Evolutionary conservation across 2,797 vertebrate species (phyloP), one percentile per base, ranked within the genome.

Genomic region (Vireo griseus): DNA sequence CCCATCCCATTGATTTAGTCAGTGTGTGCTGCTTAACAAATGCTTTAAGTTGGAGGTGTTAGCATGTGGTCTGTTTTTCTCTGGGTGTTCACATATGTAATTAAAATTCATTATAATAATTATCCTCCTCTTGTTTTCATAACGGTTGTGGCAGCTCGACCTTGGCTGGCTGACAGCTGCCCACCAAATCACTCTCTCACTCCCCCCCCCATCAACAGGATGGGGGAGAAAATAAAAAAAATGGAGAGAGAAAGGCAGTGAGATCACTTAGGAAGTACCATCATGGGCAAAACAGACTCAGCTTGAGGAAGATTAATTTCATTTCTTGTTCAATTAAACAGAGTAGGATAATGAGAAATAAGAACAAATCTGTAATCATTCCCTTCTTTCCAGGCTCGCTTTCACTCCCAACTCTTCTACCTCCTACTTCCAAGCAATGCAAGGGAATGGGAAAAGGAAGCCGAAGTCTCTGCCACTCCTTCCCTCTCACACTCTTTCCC

Each of bases 1-100:
- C 39, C n/a, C 63, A 45, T 71, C 44, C 86, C 67, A 87, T 65
- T 93, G 76, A 95, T 86, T 92, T 90, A 89, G 94, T 86, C 74
- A 89, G 51, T 78, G 68, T 92, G 28, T 78, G 48, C 67, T 90
- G 68, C 81, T 77, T 90, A 95, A 78, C 19, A 92, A 95, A 94
- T 79, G 65, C 47, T 91, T 92, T 72, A 72, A 47, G 8, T 31
- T 76, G 40, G 44, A 90, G 58, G 24, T 51, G 84, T 86, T 94
- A 92, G 22, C 67, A 63, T 50, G 31, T 79, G 82, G 45, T 31
- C 28, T 81, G 3, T 24, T 67, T 37, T 80, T 28, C 50, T 94
- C 87, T 88, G 31, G 85, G 52, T 72, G 44, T 75, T 88, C 42
- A 77, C 6, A 62, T 86, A 71, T 40, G 39, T 50, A 91, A 91